Evolutionary conservation across 2,113 vertebrate species (phyloP).

Genomic region (Eleginops maclovinus): DNA sequence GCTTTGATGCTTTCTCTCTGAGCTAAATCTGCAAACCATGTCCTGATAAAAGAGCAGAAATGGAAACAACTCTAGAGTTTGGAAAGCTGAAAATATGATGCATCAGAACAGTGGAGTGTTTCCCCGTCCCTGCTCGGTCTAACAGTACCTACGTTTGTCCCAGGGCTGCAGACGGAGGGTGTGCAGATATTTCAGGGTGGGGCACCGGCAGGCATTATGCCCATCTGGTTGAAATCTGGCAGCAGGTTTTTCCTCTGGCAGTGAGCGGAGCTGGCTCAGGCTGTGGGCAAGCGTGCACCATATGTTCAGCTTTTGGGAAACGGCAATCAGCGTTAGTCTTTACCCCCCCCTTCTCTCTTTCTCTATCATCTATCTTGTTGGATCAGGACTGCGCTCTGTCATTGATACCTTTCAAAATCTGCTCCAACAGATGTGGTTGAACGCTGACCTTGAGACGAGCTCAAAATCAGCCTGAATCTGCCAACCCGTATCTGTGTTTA

Average conservation of each 20-base stretch:
- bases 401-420: slow-evolving; percentile 65
- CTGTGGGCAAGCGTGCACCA: slow-evolving; percentile 50
- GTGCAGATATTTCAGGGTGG: slow-evolving; percentile 52
- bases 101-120: slow-evolving; percentile 47
- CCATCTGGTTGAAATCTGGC: slow-evolving; percentile 70
- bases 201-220: slow-evolving; percentile 22
- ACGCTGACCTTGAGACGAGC: slow-evolving; percentile 54
- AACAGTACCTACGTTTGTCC: slow-evolving; percentile 12
- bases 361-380: slow-evolving; percentile 35
- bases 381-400: slow-evolving; percentile 44
- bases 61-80: slow-evolving; percentile 60
- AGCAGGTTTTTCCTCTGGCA: slow-evolving; percentile 54
- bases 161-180: slow-evolving; percentile 25
- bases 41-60: slow-evolving; percentile 24
- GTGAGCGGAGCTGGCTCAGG: slow-evolving; percentile 29
- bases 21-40: slow-evolving; percentile 35
- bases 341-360: slow-evolving; percentile 4
- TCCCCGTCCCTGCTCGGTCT: slow-evolving; percentile 28
- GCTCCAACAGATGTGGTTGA: slow-evolving; percentile 63
- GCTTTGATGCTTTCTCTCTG: slow-evolving; percentile 3
- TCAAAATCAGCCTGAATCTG: slow-evolving; percentile 45
- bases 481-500: slow-evolving; percentile 8
- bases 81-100: slow-evolving; percentile 67
- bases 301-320: slow-evolving; percentile 47
- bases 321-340: slow-evolving; percentile 26